These are phyloP conservation scores for Agrochola circellaris DNA, from an alignment of 2,888 invertebrate species.

Conservation along the genomic window DNA sequence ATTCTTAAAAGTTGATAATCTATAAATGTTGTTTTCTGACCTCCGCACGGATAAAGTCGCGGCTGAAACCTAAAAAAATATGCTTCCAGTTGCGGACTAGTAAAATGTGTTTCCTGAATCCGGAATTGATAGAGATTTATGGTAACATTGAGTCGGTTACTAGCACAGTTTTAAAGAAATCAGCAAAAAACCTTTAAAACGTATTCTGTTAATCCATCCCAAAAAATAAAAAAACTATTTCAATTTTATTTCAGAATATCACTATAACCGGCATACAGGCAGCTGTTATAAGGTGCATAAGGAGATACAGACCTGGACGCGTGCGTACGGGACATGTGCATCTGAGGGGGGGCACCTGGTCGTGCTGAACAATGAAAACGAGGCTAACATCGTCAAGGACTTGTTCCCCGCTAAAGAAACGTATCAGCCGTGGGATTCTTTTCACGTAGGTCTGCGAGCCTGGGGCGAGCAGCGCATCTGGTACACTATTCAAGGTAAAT, in stretches of 20 bases:
- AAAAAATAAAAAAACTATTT: background rate
- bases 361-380: slow-evolving; percentile 31
- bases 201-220: no score
- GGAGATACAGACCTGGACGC: background rate
- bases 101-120: background rate
- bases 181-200: no score
- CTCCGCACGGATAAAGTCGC: no score
- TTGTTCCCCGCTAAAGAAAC: slow-evolving; percentile 5
- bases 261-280: slow-evolving; percentile 23
- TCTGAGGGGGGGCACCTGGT: slow-evolving; percentile 44
- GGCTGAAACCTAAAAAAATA: background rate
- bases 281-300: slow-evolving; percentile 46
- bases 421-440: slow-evolving; percentile 4
- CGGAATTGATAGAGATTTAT: background rate
- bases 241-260: slow-evolving; percentile 34
- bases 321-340: slow-evolving; percentile 29
- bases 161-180: no score
- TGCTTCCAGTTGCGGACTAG: no score
- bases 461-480: slow-evolving; percentile 6
- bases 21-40: background rate
- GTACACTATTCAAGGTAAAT: slow-evolving; percentile 25
- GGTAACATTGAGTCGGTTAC: background rate
- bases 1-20: background rate
- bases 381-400: slow-evolving; percentile 26
- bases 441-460: slow-evolving; percentile 20